A percentile compares a stretch with the other conserved stretches of the same genome.
These are phyloP conservation scores for Sylvicola cinctus DNA, from an alignment of 2,888 invertebrate species.

Conservation along the genomic window DNA sequence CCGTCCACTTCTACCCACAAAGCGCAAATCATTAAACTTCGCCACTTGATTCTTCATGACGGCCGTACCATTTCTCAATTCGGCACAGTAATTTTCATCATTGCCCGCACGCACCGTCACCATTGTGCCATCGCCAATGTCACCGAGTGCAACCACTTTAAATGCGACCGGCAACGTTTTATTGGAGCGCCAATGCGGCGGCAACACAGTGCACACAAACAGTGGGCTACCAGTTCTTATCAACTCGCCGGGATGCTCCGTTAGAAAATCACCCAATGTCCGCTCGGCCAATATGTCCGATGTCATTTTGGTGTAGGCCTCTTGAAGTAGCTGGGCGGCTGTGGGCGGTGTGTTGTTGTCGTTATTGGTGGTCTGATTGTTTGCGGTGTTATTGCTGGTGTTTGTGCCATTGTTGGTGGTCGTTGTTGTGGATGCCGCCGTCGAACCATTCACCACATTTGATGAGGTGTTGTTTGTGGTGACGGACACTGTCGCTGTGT, in stretches of 20 bases:
- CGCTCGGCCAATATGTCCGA: conserved; percentile 77
- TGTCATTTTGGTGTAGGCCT: conserved; percentile 74
- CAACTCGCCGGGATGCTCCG: conserved; percentile 80
- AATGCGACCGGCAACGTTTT: conserved; percentile 95
- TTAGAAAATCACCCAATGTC: conserved; percentile 66
- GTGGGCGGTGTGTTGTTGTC: conserved; percentile 48
- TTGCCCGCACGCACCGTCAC: conserved; percentile 93
- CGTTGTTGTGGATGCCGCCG: conserved; percentile 4
- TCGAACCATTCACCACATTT: conserved; percentile 9
- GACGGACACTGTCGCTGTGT: conserved; percentile 9
- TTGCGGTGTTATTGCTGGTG: conserved; percentile 15
- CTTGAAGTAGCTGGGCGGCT: conserved; percentile 46
- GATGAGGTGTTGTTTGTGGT: conserved; percentile 8
- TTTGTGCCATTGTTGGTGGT: conserved; percentile 13
- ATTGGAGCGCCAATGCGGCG: conserved; percentile 94
- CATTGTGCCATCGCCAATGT: conserved; percentile 87
- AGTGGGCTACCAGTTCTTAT: conserved; percentile 86
- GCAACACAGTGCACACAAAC: conserved; percentile 86
- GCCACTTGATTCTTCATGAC: conserved; percentile 98
- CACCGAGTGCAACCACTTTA: conserved; percentile 86
- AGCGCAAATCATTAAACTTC: conserved; percentile 95
- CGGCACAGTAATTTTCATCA: conserved; percentile 95
- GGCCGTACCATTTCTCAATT: conserved; percentile 83
- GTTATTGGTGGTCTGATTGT: conserved; percentile 23
- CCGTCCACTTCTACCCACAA: conserved; percentile 95